A percentile compares a stretch with the other conserved stretches of the same genome.
These are phyloP conservation scores for Mechanitis messenoides DNA, from an alignment of 2,888 invertebrate genomes.

Conservation along the genomic window DNA sequence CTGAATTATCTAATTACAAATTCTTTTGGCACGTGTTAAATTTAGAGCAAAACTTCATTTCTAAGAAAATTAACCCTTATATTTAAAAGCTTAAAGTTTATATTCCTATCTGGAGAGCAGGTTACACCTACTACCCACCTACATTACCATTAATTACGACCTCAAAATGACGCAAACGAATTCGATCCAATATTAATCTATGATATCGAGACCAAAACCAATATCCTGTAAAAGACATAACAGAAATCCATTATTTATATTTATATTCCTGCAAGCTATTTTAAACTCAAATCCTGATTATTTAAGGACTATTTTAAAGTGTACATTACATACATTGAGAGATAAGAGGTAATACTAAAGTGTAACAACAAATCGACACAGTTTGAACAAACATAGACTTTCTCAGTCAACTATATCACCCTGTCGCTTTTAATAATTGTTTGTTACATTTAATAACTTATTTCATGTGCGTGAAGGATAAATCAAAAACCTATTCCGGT, in stretches of 20 bases:
- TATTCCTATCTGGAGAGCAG: not conserved
- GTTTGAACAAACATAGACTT: slow-evolving; percentile 15
- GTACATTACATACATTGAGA: slow-evolving; percentile 1
- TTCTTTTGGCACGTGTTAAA: not conserved
- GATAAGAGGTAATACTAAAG: slow-evolving; percentile 14
- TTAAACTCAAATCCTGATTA: not conserved
- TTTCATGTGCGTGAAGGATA: not conserved
- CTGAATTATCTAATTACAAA: not conserved
- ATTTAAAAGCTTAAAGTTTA: not conserved
- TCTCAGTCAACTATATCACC: slow-evolving; percentile 10
- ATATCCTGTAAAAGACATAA: slow-evolving; percentile 29
- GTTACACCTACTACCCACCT: slow-evolving; percentile 27
- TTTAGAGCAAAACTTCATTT: not conserved
- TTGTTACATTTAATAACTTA: slow-evolving; percentile 2
- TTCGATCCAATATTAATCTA: slow-evolving; percentile 30
- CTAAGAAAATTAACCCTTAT: not conserved
- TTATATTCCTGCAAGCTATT: slow-evolving; percentile 7
- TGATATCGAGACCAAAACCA: slow-evolving; percentile 29
- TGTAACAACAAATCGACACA: slow-evolving; percentile 18
- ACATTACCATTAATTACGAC: slow-evolving; percentile 32
- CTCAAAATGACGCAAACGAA: slow-evolving; percentile 30
- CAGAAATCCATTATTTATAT: slow-evolving; percentile 30
- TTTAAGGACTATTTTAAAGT: slow-evolving; percentile 8
- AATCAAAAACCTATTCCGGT: not conserved
- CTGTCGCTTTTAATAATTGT: slow-evolving; percentile 14